These are phyloP conservation scores for Takifugu flavidus DNA, from an alignment of 2,113 vertebrate species.

Conservation along the genomic window DNA sequence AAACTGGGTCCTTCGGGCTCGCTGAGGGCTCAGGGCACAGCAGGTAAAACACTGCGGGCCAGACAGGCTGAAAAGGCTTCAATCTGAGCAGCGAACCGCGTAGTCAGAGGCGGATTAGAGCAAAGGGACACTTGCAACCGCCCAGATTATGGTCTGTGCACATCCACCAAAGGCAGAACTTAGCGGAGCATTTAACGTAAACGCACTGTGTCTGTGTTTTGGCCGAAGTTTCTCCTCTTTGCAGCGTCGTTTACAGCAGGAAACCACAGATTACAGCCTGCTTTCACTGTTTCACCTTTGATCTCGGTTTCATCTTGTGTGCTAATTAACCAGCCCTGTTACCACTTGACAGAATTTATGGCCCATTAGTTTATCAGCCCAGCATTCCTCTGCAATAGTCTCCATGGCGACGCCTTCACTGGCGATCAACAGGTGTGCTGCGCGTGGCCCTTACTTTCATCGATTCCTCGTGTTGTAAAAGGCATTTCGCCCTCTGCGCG, in stretches of 20 bases:
- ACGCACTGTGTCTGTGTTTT: too few relatives aligned
- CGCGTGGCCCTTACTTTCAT: not conserved
- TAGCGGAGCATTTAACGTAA: conserved; percentile 8
- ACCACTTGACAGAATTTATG: conserved; percentile 31
- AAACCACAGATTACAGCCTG: conserved; percentile 20
- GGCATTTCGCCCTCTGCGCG: not conserved
- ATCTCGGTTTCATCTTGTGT: conserved; percentile 29
- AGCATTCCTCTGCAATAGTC: conserved; percentile 36
- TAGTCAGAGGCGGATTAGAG: conserved; percentile 41
- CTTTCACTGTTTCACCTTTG: conserved; percentile 49
- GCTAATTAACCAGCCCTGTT: conserved; percentile 26
- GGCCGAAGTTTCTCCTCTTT: too few relatives aligned
- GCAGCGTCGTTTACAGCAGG: conserved; percentile 6
- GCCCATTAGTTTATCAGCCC: conserved; percentile 35
- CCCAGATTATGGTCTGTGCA: conserved; percentile 14
- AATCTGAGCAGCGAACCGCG: conserved; percentile 28
- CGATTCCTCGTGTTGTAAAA: not conserved
- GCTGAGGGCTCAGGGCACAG: conserved; percentile 47
- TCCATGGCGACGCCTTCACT: conserved; percentile 21
- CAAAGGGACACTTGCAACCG: conserved; percentile 10
- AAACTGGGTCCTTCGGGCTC: conserved; percentile 41
- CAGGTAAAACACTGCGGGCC: conserved; percentile 47
- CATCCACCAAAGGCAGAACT: conserved; percentile 11
- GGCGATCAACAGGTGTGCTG: conserved; percentile 15
- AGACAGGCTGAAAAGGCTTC: conserved; percentile 31